Evolutionary conservation across 2,113 vertebrate species (phyloP), one percentile per base, ranked within the genome.

Genomic region (Strigops habroptila): DNA sequence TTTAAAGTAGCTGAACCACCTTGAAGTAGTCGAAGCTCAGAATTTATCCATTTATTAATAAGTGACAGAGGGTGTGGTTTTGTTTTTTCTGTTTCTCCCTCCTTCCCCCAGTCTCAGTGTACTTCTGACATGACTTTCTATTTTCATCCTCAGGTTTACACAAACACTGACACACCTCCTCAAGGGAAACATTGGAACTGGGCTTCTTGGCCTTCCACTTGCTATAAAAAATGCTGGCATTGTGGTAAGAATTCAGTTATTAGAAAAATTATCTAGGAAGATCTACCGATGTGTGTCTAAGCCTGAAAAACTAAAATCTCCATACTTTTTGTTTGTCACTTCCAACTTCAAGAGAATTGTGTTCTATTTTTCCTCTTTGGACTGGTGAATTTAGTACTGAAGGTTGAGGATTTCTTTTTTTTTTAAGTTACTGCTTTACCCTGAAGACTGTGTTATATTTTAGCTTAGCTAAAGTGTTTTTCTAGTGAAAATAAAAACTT

Each of bases 181-280:
- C 71, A 99, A 99, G 90, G 98, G 98, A 78, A 99, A 99, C 94
- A 99, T 99, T 18, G 98, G 98, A 46, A 99, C 98, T 24, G 98
- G 98, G 7, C 98, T 99, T 68, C 98, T 99, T 46, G 98, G 98
- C 46, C 98, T 99, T 86, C 99, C 99, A 1, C 96, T 99, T 91
- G 99, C 98, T 70, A 97, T 99, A 82, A 99, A 98, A 97, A 99
- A 99, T 8, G 98, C 99, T 80, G 99, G 99, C 62, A 97, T 99
- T 91, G 95, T 98, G 97, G 98, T 99, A 98, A 98, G 98, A 93
- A n/a, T 68, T 78, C n/a, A 55, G 0, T 51, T 74, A 13, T 37
- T 22, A 90, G 27, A 84, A 80, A 18, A 51, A 48, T 22, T 3
- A 10, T 18, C 5, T 68, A 24, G 55, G 64, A 69, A 23, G 14